Evolutionary conservation across 2,113 vertebrate genomes (phyloP).

Genomic region (Petrocephalus microphthalmus): DNA sequence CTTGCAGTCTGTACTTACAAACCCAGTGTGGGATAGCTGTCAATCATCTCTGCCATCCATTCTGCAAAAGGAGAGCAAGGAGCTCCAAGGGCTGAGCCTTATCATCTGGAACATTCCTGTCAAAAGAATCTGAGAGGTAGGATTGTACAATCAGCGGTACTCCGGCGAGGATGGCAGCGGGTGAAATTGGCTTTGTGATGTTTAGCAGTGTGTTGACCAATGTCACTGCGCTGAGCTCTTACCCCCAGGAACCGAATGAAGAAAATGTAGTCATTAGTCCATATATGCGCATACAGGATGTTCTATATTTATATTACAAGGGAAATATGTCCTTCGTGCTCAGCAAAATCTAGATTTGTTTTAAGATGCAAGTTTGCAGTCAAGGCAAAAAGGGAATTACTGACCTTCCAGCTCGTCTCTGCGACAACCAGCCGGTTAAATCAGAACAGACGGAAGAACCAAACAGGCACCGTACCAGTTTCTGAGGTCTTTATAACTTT

Average conservation of each 20-base stretch:
- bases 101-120: slow-evolving; percentile 13
- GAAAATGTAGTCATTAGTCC: not conserved
- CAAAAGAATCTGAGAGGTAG: slow-evolving; percentile 16
- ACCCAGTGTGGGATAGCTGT: slow-evolving; percentile 8
- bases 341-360: not conserved
- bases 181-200: not conserved
- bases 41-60: slow-evolving; percentile 16
- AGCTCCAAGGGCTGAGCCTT: not conserved
- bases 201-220: not conserved
- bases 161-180: not conserved
- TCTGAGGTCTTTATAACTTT: not conserved
- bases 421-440: not conserved
- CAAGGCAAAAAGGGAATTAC: not conserved
- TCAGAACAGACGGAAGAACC: not conserved
- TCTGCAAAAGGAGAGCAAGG: not conserved
- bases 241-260: not conserved
- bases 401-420: not conserved
- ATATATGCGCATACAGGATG: not conserved
- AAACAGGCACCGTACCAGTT: not conserved
- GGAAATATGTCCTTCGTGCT: not conserved
- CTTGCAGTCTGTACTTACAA: slow-evolving; percentile 2
- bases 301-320: not conserved
- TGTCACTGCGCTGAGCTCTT: not conserved
- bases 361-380: not conserved
- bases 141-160: not conserved